phyloP scores from a whole-genome alignment of 2,797 vertebrate genomes.

The Staurois parvus region DNA sequence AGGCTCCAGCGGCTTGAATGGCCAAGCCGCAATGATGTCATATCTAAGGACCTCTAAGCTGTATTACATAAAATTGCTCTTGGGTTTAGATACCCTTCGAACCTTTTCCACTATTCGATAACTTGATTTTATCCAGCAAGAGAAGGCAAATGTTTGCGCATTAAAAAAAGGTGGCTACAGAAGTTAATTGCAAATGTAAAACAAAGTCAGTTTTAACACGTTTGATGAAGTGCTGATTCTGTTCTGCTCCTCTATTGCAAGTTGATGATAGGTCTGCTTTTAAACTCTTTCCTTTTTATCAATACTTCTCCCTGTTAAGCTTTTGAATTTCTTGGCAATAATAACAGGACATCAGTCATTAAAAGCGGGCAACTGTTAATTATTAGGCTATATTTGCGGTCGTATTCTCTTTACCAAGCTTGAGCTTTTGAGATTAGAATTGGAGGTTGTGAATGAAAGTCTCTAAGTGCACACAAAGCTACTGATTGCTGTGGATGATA shows the following conservation, averaged over 20 bases:
- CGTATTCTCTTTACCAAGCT: neutral
- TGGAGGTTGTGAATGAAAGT: conserved; percentile 27
- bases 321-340: conserved; percentile 6
- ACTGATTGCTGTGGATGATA: conserved; percentile 26
- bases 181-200: no score
- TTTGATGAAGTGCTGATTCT: neutral
- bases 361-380: neutral
- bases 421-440: conserved; percentile 28
- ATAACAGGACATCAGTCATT: conserved; percentile 5
- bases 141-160: no score
- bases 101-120: no score
- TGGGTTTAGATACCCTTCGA: no score
- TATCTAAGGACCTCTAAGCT: no score
- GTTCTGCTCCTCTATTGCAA: neutral
- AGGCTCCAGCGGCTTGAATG: no score
- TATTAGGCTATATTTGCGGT: conserved; percentile 17
- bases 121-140: no score
- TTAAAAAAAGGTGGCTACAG: no score
- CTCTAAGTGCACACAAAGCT: conserved; percentile 30
- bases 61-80: no score
- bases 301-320: neutral
- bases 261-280: neutral
- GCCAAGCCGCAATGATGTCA: no score
- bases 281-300: neutral
- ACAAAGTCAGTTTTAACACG: no score